Evolutionary conservation across 2,888 invertebrate genomes (phyloP), one percentile per base, ranked within the genome.

Genomic region (Elmis aenea): DNA sequence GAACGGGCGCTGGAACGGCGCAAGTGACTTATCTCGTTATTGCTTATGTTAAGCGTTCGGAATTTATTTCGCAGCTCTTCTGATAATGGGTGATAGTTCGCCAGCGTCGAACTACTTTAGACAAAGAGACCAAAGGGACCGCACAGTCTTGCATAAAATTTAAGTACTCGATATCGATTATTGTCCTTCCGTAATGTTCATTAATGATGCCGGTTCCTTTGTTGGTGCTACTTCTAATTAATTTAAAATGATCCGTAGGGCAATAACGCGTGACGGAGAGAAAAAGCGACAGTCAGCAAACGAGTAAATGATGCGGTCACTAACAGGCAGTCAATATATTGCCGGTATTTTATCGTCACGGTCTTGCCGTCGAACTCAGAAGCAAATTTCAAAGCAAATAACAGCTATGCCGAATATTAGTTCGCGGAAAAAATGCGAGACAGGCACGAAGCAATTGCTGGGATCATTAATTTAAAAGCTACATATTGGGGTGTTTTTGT

Each of bases 401-500:
- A 58, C 59, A 60, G 57, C 57, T 52, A 57, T 55, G 54, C 51
- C 54, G 58, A 61, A 63, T 65, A 63, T 62, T 59, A 58, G 59
- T 58, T 52, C 55, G 43, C 33, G 48, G 51, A 52, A 56, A 58
- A 55, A 59, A 57, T 59, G 52, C 54, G 56, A 54, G 54, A 57
- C 57, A 54, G 59, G 55, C 61, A 62, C 65, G 59, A 62, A 66
- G 65, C 64, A 64, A 65, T 65, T 62, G 64, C 60, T 54, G 58
- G 61, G 57, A 65, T 66, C 65, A 67, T 67, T 67, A 66, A 67
- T 67, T 66, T 66, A 64, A 67, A 65, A 64, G 66, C 65, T 64
- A 66, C 65, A 66, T 66, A 66, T 66, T 65, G 66, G 64, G 61
- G 58, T 66, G 65, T 67, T 67, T 66, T 67, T 66, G 66, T 62